These are phyloP conservation scores for Ochropleura leucogaster DNA, from an alignment of 2,888 invertebrate species.

Conservation along the genomic window DNA sequence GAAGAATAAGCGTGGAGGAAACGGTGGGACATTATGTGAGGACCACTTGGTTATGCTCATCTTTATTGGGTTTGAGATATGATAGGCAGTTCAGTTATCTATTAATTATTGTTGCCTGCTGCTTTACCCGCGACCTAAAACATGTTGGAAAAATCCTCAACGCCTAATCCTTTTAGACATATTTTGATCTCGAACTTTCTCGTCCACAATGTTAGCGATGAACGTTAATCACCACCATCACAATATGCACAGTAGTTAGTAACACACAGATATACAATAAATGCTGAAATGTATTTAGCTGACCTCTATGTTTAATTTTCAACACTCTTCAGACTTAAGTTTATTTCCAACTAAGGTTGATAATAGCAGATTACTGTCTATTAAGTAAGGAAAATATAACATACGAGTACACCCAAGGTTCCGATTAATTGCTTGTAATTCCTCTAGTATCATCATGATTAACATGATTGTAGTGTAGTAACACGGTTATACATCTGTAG, in stretches of 20 bases:
- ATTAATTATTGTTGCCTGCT: constrained; percentile 32
- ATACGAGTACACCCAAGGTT: constrained; percentile 50
- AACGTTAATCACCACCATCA: constrained; percentile 46
- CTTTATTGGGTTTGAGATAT: background rate
- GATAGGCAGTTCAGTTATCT: constrained; percentile 13
- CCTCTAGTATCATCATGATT: constrained; percentile 54
- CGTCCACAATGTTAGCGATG: constrained; percentile 31
- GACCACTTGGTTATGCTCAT: background rate
- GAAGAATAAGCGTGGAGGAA: constrained; percentile 25
- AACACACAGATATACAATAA: constrained; percentile 30
- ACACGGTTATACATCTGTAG: constrained; percentile 33
- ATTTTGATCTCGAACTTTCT: constrained; percentile 29
- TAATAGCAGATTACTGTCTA: constrained; percentile 24
- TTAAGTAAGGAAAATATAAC: constrained; percentile 38
- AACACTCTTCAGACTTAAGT: constrained; percentile 45
- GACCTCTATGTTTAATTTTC: constrained; percentile 42
- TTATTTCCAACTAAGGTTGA: constrained; percentile 24
- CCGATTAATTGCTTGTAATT: constrained; percentile 57
- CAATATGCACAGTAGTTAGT: constrained; percentile 59
- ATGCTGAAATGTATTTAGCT: constrained; percentile 29
- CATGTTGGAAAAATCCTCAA: constrained; percentile 32
- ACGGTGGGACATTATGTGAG: constrained; percentile 19
- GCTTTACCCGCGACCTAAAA: constrained; percentile 43
- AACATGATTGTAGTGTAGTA: constrained; percentile 45
- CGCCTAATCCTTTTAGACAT: constrained; percentile 37